These are phyloP conservation scores for Ditula angustiorana DNA, from an alignment of 2,888 invertebrate species.

Conservation along the genomic window DNA sequence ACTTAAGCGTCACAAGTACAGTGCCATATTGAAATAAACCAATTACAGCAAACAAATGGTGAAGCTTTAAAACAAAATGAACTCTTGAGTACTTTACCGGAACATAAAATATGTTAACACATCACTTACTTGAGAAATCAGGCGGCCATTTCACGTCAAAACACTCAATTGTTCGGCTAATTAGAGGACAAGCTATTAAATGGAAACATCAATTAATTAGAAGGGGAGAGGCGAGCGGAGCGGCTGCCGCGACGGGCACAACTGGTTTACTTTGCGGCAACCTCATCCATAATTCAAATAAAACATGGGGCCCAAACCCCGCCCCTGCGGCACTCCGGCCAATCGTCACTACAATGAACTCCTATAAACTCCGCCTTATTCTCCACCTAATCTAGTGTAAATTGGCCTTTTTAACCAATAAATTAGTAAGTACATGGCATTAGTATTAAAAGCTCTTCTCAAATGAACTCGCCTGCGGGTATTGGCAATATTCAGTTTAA, in stretches of 20 bases:
- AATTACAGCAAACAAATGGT: background rate
- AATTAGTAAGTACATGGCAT: conserved; percentile 77
- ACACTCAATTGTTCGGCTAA: conserved; percentile 77
- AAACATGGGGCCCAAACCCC: conserved; percentile 82
- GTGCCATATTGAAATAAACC: background rate
- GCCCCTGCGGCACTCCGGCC: conserved; percentile 80
- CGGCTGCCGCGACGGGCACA: conserved; percentile 77
- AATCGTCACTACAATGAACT: conserved; percentile 73
- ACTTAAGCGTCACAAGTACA: no score
- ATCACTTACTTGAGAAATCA: conserved; percentile 51
- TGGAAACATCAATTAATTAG: conserved; percentile 84
- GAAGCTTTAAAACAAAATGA: background rate
- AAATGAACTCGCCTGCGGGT: conserved; percentile 65
- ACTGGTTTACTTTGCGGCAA: conserved; percentile 80
- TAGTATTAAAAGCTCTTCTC: conserved; percentile 64
- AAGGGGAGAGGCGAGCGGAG: conserved; percentile 80
- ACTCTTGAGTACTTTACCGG: conserved; percentile 17
- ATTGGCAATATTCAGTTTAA: conserved; percentile 76
- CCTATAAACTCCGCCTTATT: conserved; percentile 76
- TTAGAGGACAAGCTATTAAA: conserved; percentile 81
- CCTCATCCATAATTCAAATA: conserved; percentile 85
- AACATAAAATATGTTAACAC: conserved; percentile 42
- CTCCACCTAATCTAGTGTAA: conserved; percentile 76
- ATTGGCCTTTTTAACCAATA: conserved; percentile 76
- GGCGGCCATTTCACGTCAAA: conserved; percentile 61